Base-by-base conservation (phyloP, 2,888 invertebrate genomes). In the Orchesellides sinensis region DNA sequence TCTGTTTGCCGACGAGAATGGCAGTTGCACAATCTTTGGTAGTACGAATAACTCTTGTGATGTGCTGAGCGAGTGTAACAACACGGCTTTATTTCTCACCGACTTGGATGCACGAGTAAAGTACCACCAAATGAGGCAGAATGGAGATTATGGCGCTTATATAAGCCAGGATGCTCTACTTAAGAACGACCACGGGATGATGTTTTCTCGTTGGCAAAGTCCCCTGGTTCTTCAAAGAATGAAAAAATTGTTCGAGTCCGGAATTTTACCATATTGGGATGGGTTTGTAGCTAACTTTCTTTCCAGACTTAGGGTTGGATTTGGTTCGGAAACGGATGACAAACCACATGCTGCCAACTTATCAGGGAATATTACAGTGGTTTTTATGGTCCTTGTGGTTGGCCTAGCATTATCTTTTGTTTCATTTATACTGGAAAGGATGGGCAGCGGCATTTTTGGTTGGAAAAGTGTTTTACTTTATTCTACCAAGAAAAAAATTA, bases 41-140 rank as follows among this genome's bases (percentile, higher is more conserved):
- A 23, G 21, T 2, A 21, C 19, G 0, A 35, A 21, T 14, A 25
- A 19, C 8, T 8, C 25, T 0, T 68, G 69, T 21, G 54, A 72
- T 19, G 14, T 56, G 0, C n/a, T 72, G 6, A n/a, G 23, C 17
- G 17, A 19, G n/a, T 72, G 72, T n/a, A 59, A 72, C 27, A 72
- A 72, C 1, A 45, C 45, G 27, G 72, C 72, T 1, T 1, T 72
- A 0, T n/a, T 59, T 56, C 21, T 72, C 17, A 56, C 72, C 4
- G 59, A 72, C 2, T 10, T 72, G 40, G 72, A 72, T 14, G 72
- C 72, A 8, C 21, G 23, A 23, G 59, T 45, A 10, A 59, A 40
- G 19, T 72, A 72, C 35, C 17, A 25, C 49, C 8, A 49, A 27
- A 45, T 49, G 47, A 45, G 25, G 21, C 14, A 35, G 25, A 14